Conservation (phyloP, 1,140 invertebrate genomes). For the Caerostris extrusa region DNA sequence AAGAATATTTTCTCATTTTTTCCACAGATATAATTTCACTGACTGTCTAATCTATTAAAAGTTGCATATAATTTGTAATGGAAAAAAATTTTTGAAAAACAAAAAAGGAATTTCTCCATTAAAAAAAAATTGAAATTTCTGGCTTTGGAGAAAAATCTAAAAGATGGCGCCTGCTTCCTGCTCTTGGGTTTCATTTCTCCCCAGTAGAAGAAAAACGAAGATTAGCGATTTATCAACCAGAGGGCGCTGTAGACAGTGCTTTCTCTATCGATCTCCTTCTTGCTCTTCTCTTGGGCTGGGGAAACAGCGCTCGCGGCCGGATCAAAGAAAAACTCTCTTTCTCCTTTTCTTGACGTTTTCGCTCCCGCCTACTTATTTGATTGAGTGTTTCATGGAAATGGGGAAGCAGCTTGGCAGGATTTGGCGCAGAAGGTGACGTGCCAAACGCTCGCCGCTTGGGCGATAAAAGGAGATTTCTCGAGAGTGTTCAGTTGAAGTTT, state of each 20-base stretch:
- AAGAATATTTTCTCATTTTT: background rate
- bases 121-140: background rate
- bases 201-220: constrained; percentile 40
- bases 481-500: background rate
- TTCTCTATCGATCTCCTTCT: constrained; percentile 66
- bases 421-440: background rate
- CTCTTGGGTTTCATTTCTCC: constrained; percentile 15
- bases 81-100: background rate
- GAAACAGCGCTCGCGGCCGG: constrained; percentile 5
- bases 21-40: background rate
- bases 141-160: background rate
- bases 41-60: background rate
- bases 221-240: constrained; percentile 20
- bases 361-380: constrained; percentile 68
- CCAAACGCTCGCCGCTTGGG: background rate
- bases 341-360: constrained; percentile 71
- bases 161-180: constrained; percentile 13
- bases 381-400: constrained; percentile 4
- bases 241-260: constrained; percentile 41
- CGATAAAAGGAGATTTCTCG: background rate
- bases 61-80: background rate
- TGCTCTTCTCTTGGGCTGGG: constrained; percentile 65
- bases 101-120: too few species aligned
- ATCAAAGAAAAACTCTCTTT: constrained; percentile 67
- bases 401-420: background rate